phyloP scores from a whole-genome alignment of 2,113 vertebrate species.

The Triplophysa rosa region DNA sequence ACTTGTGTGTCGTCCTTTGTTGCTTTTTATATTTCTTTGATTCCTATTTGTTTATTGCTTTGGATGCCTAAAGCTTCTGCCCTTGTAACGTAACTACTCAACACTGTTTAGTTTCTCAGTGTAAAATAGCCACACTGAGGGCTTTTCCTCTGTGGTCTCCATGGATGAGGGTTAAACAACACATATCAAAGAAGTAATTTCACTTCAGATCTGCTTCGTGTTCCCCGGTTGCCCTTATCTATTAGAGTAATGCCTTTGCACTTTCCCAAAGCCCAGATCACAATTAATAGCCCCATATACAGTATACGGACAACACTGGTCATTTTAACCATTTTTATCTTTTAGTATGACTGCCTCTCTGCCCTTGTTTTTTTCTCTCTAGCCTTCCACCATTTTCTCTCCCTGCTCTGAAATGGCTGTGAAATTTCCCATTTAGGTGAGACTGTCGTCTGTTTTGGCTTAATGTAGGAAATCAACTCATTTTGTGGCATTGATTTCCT shows the following conservation, averaged over 20 bases:
- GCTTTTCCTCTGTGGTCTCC: not conserved
- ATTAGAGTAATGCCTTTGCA: not conserved
- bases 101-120: not conserved
- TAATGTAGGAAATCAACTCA: slow-evolving; percentile 64
- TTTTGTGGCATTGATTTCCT: slow-evolving; percentile 69
- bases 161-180: not conserved
- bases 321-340: not conserved
- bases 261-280: not conserved
- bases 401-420: slow-evolving; percentile 50
- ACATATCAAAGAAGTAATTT: not conserved
- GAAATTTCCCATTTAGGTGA: slow-evolving; percentile 59
- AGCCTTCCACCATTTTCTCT: slow-evolving; percentile 35
- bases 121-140: not conserved
- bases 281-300: not conserved
- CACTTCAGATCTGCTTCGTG: not conserved
- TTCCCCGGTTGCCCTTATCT: not conserved
- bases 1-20: too few relatives aligned
- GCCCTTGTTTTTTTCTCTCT: not conserved
- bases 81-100: too few relatives aligned
- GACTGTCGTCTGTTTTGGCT: slow-evolving; percentile 56
- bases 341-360: not conserved
- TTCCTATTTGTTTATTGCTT: too few relatives aligned
- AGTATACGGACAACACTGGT: not conserved
- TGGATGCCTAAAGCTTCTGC: too few relatives aligned
- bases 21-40: too few relatives aligned